These are phyloP conservation scores for Mesaphorura yosii DNA, from an alignment of 1,140 invertebrate genomes.

Conservation along the genomic window DNA sequence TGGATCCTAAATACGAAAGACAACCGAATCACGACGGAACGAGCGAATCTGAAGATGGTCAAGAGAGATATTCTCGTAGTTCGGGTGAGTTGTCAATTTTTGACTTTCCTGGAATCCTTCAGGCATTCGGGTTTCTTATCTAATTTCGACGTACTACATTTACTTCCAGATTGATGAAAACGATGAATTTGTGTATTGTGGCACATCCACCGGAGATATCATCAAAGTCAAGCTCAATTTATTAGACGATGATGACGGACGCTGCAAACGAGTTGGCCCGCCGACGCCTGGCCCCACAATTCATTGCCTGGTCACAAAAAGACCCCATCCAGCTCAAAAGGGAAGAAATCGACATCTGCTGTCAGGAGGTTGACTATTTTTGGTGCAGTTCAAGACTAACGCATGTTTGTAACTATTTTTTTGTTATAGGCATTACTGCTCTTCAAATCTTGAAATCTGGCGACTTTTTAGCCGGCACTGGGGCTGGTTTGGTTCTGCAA, in stretches of 20 bases:
- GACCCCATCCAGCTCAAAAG: conserved; percentile 13
- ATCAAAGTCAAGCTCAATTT: conserved; percentile 40
- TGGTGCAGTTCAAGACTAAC: neutral
- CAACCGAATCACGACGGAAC: conserved; percentile 54
- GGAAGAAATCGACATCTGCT: conserved; percentile 26
- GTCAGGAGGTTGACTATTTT: conserved; percentile 20
- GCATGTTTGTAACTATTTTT: conserved; percentile 32
- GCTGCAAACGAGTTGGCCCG: conserved; percentile 22
- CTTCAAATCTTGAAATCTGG: conserved; percentile 47
- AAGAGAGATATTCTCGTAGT: conserved; percentile 36
- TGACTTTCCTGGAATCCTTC: neutral
- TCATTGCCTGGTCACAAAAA: conserved; percentile 4
- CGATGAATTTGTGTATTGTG: conserved; percentile 65
- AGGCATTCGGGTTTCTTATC: neutral
- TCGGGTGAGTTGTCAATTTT: conserved; percentile 35
- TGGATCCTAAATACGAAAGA: conserved; percentile 63
- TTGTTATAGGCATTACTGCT: conserved; percentile 48
- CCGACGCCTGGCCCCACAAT: conserved; percentile 14
- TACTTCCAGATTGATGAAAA: conserved; percentile 41
- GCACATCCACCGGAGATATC: conserved; percentile 66
- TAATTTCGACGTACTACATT: neutral
- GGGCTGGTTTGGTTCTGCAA: conserved; percentile 64
- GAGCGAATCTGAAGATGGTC: conserved; percentile 46
- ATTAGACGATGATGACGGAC: conserved; percentile 10
- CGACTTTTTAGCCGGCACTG: conserved; percentile 61